A percentile compares a stretch with the other conserved stretches of the same genome.
Evolutionary conservation across 2,113 vertebrate genomes (phyloP).

Genomic region (Tenrec ecaudatus): DNA sequence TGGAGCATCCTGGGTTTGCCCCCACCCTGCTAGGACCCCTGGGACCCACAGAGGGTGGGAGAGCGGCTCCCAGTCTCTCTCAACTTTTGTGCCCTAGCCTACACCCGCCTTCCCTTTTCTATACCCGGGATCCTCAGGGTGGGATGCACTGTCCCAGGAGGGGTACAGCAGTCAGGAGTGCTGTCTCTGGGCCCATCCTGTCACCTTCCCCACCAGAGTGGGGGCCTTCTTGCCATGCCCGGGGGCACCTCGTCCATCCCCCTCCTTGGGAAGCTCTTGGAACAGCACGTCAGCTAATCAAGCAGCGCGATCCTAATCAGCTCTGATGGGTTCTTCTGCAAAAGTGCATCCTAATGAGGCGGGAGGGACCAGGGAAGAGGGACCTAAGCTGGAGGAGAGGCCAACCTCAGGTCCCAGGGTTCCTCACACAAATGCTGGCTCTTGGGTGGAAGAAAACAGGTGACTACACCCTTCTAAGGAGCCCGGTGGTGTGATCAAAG

Average conservation of each 20-base stretch:
- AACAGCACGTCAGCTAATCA: conserved; percentile 84
- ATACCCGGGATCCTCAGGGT: neutral
- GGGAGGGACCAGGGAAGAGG: conserved; percentile 55
- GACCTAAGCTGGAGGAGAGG: neutral
- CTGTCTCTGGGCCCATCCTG: neutral
- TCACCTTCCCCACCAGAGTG: neutral
- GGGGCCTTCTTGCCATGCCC: conserved; percentile 41
- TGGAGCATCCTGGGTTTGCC: neutral
- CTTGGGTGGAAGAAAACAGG: conserved; percentile 28
- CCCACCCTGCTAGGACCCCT: neutral
- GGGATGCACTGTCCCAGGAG: neutral
- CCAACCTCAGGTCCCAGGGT: neutral
- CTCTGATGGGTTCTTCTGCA: conserved; percentile 78
- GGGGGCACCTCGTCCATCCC: neutral
- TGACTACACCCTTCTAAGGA: neutral
- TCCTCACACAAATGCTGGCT: neutral
- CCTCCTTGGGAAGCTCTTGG: conserved; percentile 56
- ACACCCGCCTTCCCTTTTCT: neutral
- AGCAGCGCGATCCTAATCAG: conserved; percentile 82
- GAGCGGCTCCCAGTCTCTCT: neutral
- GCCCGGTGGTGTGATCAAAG: no score
- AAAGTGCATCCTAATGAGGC: conserved; percentile 84
- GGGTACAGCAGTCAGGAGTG: neutral
- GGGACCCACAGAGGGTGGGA: neutral
- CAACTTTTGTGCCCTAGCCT: neutral